These are phyloP conservation scores for Sarcophaga subvicina DNA, from an alignment of 2,888 invertebrate species.

Conservation along the genomic window DNA sequence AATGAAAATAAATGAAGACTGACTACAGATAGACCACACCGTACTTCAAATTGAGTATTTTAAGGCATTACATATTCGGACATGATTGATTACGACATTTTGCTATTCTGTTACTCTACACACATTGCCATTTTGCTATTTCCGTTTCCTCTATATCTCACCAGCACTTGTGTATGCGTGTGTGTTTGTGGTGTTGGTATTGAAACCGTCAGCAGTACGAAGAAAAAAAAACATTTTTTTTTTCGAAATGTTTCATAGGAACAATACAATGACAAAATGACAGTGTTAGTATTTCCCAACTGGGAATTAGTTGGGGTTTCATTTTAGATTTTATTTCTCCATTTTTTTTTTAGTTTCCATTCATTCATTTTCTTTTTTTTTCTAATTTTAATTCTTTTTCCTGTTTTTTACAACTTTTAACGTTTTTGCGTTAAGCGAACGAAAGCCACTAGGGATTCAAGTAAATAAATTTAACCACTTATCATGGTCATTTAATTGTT, in stretches of 20 bases:
- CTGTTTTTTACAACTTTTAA: not conserved
- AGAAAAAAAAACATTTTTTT: conserved; percentile 13
- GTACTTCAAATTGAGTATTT: too few relatives aligned
- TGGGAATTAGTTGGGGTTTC: conserved; percentile 58
- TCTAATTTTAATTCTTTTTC: conserved; percentile 7
- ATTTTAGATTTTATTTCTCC: conserved; percentile 16
- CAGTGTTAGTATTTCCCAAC: conserved; percentile 53
- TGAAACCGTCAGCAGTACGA: conserved; percentile 3
- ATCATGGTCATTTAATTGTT: conserved; percentile 77
- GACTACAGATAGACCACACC: too few relatives aligned
- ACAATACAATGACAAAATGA: conserved; percentile 45
- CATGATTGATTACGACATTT: too few relatives aligned
- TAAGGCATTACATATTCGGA: too few relatives aligned
- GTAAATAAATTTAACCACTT: conserved; percentile 73
- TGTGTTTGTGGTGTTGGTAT: conserved; percentile 11
- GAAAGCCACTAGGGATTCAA: conserved; percentile 52
- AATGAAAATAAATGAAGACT: too few relatives aligned
- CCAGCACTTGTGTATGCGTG: conserved; percentile 1
- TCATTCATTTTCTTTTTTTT: not conserved
- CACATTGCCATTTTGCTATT: conserved; percentile 30
- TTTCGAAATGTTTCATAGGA: conserved; percentile 21
- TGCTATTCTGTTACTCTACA: not conserved
- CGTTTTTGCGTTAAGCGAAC: conserved; percentile 15
- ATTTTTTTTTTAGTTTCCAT: not conserved
- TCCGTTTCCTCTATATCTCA: conserved; percentile 49